Evolutionary conservation across 2,797 vertebrate genomes (phyloP), one percentile per base, ranked within the genome.

Genomic region (Premnoplex brunnescens): DNA sequence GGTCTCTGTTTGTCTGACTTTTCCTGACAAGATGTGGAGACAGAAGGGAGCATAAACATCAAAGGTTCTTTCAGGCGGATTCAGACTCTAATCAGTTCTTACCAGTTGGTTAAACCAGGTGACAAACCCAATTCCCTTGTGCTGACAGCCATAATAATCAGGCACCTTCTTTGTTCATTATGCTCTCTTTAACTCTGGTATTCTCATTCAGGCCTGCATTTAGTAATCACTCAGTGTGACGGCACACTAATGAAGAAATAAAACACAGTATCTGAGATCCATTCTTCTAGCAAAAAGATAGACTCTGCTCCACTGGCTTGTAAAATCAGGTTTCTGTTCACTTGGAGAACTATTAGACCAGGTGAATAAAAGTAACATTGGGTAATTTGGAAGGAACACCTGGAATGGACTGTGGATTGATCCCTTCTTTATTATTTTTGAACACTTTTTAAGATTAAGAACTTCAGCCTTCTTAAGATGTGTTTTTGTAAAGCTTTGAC

Each of bases 181-280:
- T 95, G 96, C 97, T 96, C 95, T 97, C 96, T 98, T 98, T 98
- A 98, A 98, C 98, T 97, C 98, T 78, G 81, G 93, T 97, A 97
- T 98, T 98, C 97, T 98, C 97, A 98, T 97, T 98, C 98, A 98
- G 98, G 95, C 98, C 98, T 93, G 97, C 97, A 96, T 98, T 98
- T 98, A 98, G 98, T 97, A 98, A 98, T 98, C 97, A 43, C 98
- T 98, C 98, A 98, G 95, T 98, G 98, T 98, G 98, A 98, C 98
- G 96, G 97, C 87, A 76, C 97, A 89, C 98, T 99, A 99, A 99
- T 99, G 98, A 98, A 98, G 98, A 98, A 98, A 98, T 98, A 98
- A 98, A 98, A 98, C 92, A 97, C 96, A 97, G 97, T 98, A 97
- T 97, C 97, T 89, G 91, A 97, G 97, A 97, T 95, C 97, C 97